Evolutionary conservation across 1,140 invertebrate genomes (phyloP).

Genomic region (Drosophila baimaii): DNA sequence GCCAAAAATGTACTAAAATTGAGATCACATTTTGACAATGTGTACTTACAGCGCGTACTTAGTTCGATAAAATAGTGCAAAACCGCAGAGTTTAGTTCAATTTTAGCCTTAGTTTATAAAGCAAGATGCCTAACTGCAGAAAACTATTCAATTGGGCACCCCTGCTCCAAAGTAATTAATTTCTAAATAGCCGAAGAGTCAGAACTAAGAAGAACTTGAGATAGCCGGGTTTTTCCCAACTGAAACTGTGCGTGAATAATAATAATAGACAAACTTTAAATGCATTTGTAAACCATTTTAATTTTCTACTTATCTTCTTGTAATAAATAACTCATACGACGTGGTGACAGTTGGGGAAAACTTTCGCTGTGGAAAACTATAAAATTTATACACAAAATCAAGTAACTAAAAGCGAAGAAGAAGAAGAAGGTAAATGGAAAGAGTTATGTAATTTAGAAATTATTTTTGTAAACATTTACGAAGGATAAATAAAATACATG

Average conservation of each 20-base stretch:
- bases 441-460: constrained; percentile 80
- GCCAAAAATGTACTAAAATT: constrained; percentile 49
- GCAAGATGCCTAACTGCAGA: constrained; percentile 1
- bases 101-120: constrained; percentile 51
- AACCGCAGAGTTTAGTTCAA: constrained; percentile 46
- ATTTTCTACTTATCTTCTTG: no score
- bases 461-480: constrained; percentile 80
- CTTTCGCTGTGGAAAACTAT: constrained; percentile 33
- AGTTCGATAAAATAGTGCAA: constrained; percentile 40
- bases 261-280: no score
- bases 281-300: constrained; percentile 25
- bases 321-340: not conserved
- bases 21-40: constrained; percentile 18
- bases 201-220: constrained; percentile 13
- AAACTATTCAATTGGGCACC: not conserved
- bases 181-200: constrained; percentile 48
- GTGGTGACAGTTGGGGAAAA: constrained; percentile 14
- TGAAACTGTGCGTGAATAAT: constrained; percentile 26
- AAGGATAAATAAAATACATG: constrained; percentile 36
- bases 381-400: constrained; percentile 42
- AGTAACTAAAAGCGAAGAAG: constrained; percentile 34
- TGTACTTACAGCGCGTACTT: constrained; percentile 53
- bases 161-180: constrained; percentile 9
- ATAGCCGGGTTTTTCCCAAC: constrained; percentile 17
- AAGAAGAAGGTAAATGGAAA: constrained; percentile 49